Evolutionary conservation across 1,140 invertebrate species (phyloP).

Genomic region (Cotesia typhae): DNA sequence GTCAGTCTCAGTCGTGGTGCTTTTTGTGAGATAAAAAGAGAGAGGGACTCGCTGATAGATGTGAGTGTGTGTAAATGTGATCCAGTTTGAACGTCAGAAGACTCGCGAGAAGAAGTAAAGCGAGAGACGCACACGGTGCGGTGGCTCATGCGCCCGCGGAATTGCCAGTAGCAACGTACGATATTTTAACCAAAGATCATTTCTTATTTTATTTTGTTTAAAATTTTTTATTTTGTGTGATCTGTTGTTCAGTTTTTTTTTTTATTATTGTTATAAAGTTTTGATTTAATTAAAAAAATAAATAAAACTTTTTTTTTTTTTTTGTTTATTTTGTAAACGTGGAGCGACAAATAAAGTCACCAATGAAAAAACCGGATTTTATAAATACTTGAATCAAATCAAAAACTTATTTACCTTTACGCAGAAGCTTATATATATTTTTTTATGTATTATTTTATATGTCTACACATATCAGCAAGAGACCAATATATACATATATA

Average conservation of each 20-base stretch:
- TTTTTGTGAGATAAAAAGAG: neutral
- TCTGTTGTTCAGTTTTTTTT: constrained; percentile 2
- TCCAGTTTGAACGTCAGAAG: constrained; percentile 31
- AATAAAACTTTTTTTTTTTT: neutral
- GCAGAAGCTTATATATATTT: too few species aligned
- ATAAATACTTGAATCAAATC: too few species aligned
- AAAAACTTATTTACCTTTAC: too few species aligned
- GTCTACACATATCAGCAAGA: neutral
- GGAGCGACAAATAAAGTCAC: neutral
- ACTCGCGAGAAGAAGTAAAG: constrained; percentile 18
- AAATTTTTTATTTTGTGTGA: constrained; percentile 5
- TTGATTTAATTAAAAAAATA: constrained; percentile 2
- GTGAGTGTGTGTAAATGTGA: constrained; percentile 5
- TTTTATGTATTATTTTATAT: too few species aligned
- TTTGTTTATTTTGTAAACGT: neutral
- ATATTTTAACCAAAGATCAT: constrained; percentile 13
- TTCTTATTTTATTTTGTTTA: neutral
- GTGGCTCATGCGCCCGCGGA: constrained; percentile 29
- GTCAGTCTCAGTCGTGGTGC: too few species aligned
- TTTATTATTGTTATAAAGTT: constrained; percentile 10
- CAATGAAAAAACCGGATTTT: constrained; percentile 20
- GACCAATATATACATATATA: neutral
- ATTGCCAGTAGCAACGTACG: constrained; percentile 22
- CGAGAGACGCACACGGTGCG: constrained; percentile 18
- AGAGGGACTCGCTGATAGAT: neutral